Base-by-base conservation (phyloP, 2,113 vertebrate genomes). In the Epinephelus lanceolatus region DNA sequence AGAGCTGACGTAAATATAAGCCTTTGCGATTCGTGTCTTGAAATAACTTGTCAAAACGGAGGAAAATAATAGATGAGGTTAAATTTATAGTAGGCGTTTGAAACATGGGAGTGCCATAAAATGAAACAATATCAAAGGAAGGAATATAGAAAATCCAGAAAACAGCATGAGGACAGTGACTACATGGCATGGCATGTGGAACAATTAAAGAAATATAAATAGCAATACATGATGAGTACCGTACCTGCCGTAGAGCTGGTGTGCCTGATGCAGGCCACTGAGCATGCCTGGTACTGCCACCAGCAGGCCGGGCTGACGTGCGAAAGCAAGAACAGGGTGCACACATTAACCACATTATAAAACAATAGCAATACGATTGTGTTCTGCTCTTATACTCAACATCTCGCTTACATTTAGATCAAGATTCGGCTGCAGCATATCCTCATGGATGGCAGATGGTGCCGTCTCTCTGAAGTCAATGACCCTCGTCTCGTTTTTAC, bases 381-480 rank as follows among this genome's bases (percentile, higher is more conserved):
- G 4, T 15, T 37, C n/a, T 59, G 9, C 60, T 59, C 8, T 53
- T 33, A n/a, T 4, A 9, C 10, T 49, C 23, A 52, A 30, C 9
- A 47, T 74, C 2, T n/a, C 15, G 33, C 11, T 30, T 89, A 98
- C 98, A 94, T 96, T 97, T 53, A 92, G 84, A 72, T 96, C 92
- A 77, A 96, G 94, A 76, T 93, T 94, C 56, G 91, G 92, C 68
- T 92, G 94, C 83, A 98, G 92, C 88, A 96, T 94, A 11, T 94
- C 89, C 76, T 97, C 96, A 21, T 88, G 92, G 88, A 99, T 93
- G 59, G 93, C 95, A 71, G 95, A 94, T 4, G 98, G 98, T 25
- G 98, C 97, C 0, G 97, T 97, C 94, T 99, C 98, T 49, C 97
- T 96, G 93, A 99, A 99, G 92, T 99, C 97, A 19, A 99, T 97